A percentile compares a stretch with the other conserved stretches of the same genome.
These are phyloP conservation scores for Rhea americana DNA, from an alignment of 2,113 vertebrate genomes.

Conservation along the genomic window DNA sequence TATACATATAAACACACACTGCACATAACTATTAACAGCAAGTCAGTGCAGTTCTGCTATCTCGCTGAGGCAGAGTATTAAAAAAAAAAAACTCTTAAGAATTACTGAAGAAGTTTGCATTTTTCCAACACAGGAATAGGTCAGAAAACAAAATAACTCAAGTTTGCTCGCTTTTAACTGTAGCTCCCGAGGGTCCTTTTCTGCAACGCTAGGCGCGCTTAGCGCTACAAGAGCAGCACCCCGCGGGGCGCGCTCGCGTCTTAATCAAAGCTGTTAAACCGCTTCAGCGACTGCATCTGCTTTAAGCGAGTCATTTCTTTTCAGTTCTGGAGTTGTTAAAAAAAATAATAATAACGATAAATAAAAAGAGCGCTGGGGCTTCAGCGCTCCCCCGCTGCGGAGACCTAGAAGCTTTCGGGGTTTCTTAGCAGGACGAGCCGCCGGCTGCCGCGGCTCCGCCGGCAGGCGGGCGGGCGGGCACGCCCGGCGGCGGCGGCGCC, in stretches of 20 bases:
- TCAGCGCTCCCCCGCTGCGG: too few species aligned
- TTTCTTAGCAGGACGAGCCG: too few species aligned
- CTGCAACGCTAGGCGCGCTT: too few species aligned
- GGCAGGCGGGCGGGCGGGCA: too few species aligned
- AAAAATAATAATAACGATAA: too few species aligned
- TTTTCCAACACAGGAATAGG: rapidly evolving
- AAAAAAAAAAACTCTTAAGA: background rate
- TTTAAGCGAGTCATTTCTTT: too few species aligned
- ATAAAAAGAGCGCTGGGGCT: too few species aligned
- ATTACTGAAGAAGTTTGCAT: background rate
- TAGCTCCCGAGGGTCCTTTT: background rate
- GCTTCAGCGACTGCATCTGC: background rate
- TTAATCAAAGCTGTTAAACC: background rate
- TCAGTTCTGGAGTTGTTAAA: too few species aligned
- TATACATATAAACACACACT: background rate
- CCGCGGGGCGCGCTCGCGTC: background rate
- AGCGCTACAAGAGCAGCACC: background rate
- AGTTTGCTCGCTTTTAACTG: rapidly evolving
- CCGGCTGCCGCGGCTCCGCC: too few species aligned
- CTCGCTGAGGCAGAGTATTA: background rate
- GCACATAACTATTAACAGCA: background rate
- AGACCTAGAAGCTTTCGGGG: too few species aligned
- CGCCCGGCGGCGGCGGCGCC: too few species aligned
- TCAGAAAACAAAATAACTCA: background rate
- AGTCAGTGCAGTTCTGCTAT: background rate